Conservation (phyloP, 2,888 invertebrate species). For the Hypercompe scribonia region DNA sequence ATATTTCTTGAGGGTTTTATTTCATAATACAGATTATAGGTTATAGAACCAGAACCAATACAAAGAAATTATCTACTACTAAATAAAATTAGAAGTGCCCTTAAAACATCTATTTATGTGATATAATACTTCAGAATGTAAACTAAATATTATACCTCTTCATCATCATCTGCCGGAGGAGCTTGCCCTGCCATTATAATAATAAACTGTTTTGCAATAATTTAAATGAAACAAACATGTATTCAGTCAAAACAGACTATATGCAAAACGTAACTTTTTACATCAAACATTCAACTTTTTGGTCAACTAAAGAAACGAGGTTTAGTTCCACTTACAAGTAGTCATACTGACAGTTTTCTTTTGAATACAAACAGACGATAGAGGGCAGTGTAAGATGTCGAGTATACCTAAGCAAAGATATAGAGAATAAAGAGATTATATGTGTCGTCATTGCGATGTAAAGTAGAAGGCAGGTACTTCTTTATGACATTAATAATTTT, state of each 20-base stretch:
- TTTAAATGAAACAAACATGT: not conserved
- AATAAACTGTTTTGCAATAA: not conserved
- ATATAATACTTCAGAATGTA: not conserved
- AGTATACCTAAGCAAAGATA: not conserved
- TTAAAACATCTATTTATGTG: not conserved
- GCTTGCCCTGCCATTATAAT: slow-evolving; percentile 17
- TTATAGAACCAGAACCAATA: not conserved
- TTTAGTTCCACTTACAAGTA: not conserved
- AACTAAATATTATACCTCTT: slow-evolving; percentile 18
- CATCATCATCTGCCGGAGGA: slow-evolving; percentile 24
- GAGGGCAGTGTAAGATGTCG: not conserved
- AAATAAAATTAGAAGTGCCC: not conserved
- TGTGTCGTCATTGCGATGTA: no score
- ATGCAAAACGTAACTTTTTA: not conserved
- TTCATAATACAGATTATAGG: not conserved
- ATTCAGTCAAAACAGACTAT: not conserved
- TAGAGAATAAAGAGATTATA: not conserved
- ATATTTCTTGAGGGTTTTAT: not conserved
- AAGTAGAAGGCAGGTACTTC: no score
- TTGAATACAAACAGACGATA: not conserved
- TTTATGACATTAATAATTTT: no score
- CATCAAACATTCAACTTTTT: not conserved
- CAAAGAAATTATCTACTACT: not conserved
- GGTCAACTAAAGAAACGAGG: not conserved
- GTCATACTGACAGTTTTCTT: not conserved